Evolutionary conservation across 2,797 vertebrate species (phyloP), one percentile per base, ranked within the genome.

Genomic region (Cyprinella venusta): DNA sequence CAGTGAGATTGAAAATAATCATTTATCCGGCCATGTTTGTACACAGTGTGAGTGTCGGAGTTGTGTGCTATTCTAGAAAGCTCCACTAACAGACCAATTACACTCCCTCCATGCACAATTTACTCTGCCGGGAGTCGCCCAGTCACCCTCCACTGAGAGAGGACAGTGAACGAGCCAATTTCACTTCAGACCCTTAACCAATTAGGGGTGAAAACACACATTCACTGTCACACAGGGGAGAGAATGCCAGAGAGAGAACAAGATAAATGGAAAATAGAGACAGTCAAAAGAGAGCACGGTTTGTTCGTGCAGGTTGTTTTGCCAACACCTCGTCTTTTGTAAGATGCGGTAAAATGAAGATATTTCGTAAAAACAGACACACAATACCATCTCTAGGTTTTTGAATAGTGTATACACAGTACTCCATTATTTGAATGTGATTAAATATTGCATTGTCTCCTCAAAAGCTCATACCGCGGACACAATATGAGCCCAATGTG

Each of bases 141-240:
- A 85, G 78, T 72, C 72, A 36, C 82, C 67, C 59, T 80, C 87
- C 56, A 80, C 85, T 87, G 85, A 87, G 79, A 67, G 48, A 81
- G 76, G 24, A 77, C 70, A 79, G 72, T 30, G 65, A 83, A 71
- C 10, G 71, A 81, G 81, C 80, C 77, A 74, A 30, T 78, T 88
- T 88, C 84, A 88, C 76, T 79, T n/a, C 79, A 88, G 87, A 81
- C 72, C 61, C 67, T 80, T 79, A 74, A 24, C 78, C 86, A 87
- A 82, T 87, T 87, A 87, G 40, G 54, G 76, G 30, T 64, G 81
- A 84, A 84, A 65, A 80, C 81, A 83, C 76, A 85, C 86, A 79
- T 64, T 42, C 50, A 79, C 63, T 77, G 26, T 83, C 84, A 87
- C 74, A 81, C 77, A 48, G 45, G 63, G 33, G 48, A 45, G 21